Evolutionary conservation across 2,113 vertebrate species (phyloP).

Genomic region (Bettongia penicillata): DNA sequence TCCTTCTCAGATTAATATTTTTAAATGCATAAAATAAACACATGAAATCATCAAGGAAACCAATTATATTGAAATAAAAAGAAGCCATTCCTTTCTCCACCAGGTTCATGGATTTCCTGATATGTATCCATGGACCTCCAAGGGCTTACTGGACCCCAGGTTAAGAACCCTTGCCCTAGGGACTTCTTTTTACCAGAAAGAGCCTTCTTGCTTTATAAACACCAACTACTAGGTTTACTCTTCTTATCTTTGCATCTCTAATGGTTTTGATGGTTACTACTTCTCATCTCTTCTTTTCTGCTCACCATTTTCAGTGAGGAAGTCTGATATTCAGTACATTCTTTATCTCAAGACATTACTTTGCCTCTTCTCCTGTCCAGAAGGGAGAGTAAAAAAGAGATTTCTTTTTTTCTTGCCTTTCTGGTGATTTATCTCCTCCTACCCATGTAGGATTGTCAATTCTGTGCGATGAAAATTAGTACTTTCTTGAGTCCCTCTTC

Average conservation of each 20-base stretch:
- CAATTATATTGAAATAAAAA: background rate
- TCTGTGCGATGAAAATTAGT: background rate
- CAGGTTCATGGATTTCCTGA: background rate
- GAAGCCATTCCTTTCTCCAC: background rate
- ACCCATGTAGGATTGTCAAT: background rate
- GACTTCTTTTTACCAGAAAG: constrained; percentile 7
- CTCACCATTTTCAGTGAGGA: constrained; percentile 1
- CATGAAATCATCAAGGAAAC: background rate
- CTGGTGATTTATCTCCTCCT: background rate
- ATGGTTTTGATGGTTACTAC: constrained; percentile 42
- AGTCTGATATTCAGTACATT: background rate
- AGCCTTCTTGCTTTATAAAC: background rate
- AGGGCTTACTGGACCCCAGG: background rate
- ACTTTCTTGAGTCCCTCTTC: constrained; percentile 8
- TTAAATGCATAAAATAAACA: background rate
- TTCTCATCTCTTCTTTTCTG: constrained; percentile 26
- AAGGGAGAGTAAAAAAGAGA: constrained; percentile 8
- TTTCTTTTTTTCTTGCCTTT: constrained; percentile 15
- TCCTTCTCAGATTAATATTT: background rate
- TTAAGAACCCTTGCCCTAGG: background rate
- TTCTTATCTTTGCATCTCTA: background rate
- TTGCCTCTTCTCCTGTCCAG: constrained; percentile 24
- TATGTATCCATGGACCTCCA: background rate
- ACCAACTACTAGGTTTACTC: background rate
- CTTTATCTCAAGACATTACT: constrained; percentile 26